Evolutionary conservation across 2,113 vertebrate genomes (phyloP).

Genomic region (Amphilophus citrinellus): DNA sequence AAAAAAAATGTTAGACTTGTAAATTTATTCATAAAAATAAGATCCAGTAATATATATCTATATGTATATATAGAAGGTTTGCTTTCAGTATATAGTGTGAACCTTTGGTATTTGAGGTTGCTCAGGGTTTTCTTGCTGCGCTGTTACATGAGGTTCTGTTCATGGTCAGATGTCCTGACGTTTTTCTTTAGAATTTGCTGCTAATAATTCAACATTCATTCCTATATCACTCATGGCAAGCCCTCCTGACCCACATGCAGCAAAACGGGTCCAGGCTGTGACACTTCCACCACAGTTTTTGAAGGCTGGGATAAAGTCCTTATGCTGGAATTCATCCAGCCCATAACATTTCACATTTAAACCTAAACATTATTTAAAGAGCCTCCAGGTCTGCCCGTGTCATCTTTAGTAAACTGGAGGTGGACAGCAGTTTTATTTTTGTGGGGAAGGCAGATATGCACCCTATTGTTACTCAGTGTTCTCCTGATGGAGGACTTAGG

Average conservation of each 20-base stretch:
- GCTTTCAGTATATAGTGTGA: too few species aligned
- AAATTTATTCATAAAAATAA: too few species aligned
- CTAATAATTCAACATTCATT: not conserved
- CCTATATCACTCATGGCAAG: not conserved
- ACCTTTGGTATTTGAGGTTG: not conserved
- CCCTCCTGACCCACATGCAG: not conserved
- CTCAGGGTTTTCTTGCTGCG: not conserved
- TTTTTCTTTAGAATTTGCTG: not conserved
- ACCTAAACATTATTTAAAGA: not conserved
- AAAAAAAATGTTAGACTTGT: too few species aligned
- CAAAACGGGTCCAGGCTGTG: not conserved
- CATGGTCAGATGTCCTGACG: not conserved
- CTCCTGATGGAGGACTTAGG: too few species aligned
- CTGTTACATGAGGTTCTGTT: not conserved
- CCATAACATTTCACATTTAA: not conserved
- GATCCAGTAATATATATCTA: too few species aligned
- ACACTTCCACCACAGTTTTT: not conserved
- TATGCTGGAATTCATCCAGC: not conserved
- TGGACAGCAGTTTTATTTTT: not conserved
- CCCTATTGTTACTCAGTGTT: too few species aligned
- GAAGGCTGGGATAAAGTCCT: not conserved
- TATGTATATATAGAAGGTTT: too few species aligned
- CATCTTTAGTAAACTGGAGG: not conserved
- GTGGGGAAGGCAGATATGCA: too few species aligned
- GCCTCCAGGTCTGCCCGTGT: not conserved